Conservation (phyloP, 1,140 invertebrate genomes). For the Conus ventricosus region DNA sequence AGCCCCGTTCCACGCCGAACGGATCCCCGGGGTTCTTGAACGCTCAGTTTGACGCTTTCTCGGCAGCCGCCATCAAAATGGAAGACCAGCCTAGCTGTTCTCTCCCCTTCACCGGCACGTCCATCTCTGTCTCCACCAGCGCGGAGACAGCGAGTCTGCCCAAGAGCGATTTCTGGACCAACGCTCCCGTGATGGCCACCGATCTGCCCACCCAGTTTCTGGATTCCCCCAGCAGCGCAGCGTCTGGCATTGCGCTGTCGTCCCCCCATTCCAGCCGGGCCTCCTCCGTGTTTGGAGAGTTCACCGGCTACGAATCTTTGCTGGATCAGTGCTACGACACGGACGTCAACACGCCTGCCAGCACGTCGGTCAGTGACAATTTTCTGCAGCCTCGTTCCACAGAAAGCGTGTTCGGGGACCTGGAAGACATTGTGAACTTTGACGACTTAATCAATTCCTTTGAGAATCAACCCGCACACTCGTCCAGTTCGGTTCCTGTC, state of each 20-base stretch:
- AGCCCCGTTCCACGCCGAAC: too few relatives aligned
- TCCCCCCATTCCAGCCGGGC: background rate
- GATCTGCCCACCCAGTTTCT: too few relatives aligned
- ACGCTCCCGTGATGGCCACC: too few relatives aligned
- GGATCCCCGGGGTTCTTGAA: too few relatives aligned
- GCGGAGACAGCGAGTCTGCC: too few relatives aligned
- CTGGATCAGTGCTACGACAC: conserved; percentile 10
- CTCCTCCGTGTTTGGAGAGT: background rate
- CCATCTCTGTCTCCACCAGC: too few relatives aligned
- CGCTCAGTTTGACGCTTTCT: too few relatives aligned
- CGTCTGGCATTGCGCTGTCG: background rate
- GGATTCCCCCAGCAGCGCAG: background rate
- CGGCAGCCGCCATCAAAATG: too few relatives aligned
- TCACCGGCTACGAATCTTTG: background rate
- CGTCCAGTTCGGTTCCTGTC: background rate
- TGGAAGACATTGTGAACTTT: background rate
- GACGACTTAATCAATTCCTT: background rate
- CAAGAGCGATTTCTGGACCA: too few relatives aligned
- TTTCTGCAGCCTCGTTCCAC: background rate
- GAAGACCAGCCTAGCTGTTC: background rate
- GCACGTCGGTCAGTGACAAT: background rate
- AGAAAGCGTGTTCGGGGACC: background rate
- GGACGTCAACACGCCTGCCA: background rate
- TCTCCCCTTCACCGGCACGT: background rate
- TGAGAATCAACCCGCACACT: background rate